Evolutionary conservation across 2,113 vertebrate genomes (phyloP).

Genomic region (Gallinago media): DNA sequence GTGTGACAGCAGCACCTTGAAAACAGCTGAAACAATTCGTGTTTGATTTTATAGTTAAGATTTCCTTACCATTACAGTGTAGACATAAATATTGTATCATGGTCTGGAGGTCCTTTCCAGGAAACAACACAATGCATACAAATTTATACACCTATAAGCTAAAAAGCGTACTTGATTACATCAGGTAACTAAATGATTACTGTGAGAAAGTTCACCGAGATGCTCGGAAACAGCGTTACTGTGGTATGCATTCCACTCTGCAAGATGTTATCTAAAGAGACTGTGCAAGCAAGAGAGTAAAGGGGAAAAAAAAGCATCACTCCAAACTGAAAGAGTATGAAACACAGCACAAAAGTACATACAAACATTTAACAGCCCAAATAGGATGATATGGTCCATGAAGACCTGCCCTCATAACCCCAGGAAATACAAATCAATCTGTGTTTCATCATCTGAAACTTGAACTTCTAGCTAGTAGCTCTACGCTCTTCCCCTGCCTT

Average conservation of each 20-base stretch:
- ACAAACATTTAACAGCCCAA: not conserved
- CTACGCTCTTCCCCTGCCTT: not conserved
- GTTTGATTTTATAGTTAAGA: not conserved
- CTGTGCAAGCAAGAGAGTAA: not conserved
- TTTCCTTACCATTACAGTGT: not conserved
- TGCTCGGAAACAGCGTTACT: not conserved
- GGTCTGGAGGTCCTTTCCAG: not conserved
- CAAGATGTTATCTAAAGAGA: not conserved
- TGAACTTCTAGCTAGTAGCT: slow-evolving; percentile 62
- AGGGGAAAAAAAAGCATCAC: not conserved
- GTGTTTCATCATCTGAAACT: slow-evolving; percentile 62
- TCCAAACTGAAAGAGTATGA: not conserved
- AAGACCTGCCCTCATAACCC: slow-evolving; percentile 44
- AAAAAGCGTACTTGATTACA: not conserved
- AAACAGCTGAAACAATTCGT: not conserved
- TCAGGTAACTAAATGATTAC: not conserved
- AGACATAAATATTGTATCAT: not conserved
- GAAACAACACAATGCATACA: not conserved
- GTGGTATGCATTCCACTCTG: not conserved
- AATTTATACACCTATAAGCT: not conserved
- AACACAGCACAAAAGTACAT: not conserved
- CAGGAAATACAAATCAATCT: slow-evolving; percentile 68
- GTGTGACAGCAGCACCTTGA: not conserved
- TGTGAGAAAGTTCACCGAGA: not conserved
- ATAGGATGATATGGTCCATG: not conserved